phyloP scores from a whole-genome alignment of 2,113 vertebrate species.

The Sula dactylatra region DNA sequence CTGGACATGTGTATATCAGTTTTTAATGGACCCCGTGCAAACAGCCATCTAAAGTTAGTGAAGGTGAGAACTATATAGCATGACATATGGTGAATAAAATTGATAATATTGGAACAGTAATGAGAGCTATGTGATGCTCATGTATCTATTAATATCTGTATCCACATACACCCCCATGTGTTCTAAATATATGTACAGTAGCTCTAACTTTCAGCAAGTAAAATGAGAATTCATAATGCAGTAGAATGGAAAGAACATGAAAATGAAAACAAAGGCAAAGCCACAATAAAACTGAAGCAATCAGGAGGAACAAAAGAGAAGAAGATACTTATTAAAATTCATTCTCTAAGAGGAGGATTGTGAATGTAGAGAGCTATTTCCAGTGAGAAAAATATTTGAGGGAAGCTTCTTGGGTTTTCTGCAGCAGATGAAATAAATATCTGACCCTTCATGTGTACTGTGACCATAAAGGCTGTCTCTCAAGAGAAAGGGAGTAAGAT shows the following conservation, averaged over 20 bases:
- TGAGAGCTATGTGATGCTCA: conserved; percentile 48
- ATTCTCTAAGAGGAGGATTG: neutral
- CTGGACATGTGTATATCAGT: neutral
- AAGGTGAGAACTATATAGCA: neutral
- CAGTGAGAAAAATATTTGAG: conserved; percentile 2
- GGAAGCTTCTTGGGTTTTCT: neutral
- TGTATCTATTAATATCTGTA: conserved; percentile 65
- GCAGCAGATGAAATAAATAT: neutral
- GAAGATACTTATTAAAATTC: neutral
- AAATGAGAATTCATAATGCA: conserved; percentile 48
- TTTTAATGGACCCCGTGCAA: conserved; percentile 16
- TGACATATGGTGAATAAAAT: conserved; percentile 28
- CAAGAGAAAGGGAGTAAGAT: neutral
- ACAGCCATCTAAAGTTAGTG: neutral
- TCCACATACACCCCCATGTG: conserved; percentile 48
- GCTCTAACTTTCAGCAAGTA: conserved; percentile 49
- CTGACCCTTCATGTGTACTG: neutral
- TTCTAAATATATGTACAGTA: conserved; percentile 66
- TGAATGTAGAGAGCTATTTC: neutral
- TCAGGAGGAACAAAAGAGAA: neutral
- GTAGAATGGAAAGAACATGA: neutral
- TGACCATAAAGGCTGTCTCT: neutral
- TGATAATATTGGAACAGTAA: conserved; percentile 56
- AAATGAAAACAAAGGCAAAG: conserved; percentile 49
- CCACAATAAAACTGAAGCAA: conserved; percentile 24